Conservation (phyloP, 2,797 vertebrate genomes). For the Semotilus atromaculatus region DNA sequence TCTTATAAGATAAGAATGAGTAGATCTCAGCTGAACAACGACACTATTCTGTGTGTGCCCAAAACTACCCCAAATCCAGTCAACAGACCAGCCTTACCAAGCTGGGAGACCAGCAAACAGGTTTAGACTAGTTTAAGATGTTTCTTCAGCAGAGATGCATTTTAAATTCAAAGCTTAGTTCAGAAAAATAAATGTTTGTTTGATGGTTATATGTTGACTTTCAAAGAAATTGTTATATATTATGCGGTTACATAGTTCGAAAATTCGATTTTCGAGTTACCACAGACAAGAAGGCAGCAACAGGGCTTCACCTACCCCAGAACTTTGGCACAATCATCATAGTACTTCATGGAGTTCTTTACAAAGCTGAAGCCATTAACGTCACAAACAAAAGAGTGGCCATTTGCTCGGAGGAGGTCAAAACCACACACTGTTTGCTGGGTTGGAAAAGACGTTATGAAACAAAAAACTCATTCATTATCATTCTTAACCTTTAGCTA, state of each 20-base stretch:
- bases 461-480: neutral
- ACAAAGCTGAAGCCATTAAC: constrained; percentile 99
- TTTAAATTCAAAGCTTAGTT: neutral
- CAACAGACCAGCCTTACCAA: neutral
- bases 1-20: neutral
- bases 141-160: neutral
- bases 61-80: too few relatives aligned
- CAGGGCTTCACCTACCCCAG: constrained; percentile 83
- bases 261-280: too few relatives aligned
- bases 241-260: neutral
- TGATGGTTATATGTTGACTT: neutral
- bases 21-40: neutral
- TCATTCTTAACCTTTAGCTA: neutral
- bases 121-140: neutral
- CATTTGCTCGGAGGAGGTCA: constrained; percentile 93
- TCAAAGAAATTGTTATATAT: neutral
- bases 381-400: constrained; percentile 95
- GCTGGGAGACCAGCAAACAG: neutral
- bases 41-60: neutral
- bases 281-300: neutral
- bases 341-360: constrained; percentile 99
- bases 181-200: neutral
- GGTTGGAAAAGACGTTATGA: constrained; percentile 18
- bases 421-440: constrained; percentile 98
- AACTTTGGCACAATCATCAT: constrained; percentile 98